Conservation (phyloP, 1,140 invertebrate species). For the Pseudoatta argentina region DNA sequence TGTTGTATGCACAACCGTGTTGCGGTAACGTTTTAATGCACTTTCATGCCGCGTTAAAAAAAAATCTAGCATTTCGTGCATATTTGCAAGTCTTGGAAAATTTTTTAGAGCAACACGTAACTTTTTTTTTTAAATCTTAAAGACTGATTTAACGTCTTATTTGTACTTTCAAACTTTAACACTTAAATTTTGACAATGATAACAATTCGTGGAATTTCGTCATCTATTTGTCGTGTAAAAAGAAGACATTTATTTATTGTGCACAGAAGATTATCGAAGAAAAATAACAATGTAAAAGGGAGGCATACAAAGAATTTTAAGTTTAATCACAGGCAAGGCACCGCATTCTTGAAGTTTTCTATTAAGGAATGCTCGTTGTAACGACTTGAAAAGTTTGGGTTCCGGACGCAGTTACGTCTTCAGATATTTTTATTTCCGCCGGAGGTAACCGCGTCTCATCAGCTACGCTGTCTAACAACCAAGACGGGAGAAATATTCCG, state of each 20-base stretch:
- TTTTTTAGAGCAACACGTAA: not conserved
- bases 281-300: constrained; percentile 47
- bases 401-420: constrained; percentile 27
- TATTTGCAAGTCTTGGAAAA: not conserved
- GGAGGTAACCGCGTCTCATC: constrained; percentile 37
- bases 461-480: constrained; percentile 48
- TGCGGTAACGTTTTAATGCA: constrained; percentile 30
- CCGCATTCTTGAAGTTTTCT: constrained; percentile 43
- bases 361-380: constrained; percentile 57
- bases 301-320: constrained; percentile 53
- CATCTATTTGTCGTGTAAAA: not conserved
- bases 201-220: not conserved
- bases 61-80: not conserved
- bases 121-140: constrained; percentile 1
- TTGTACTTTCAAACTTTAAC: not conserved
- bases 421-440: constrained; percentile 50
- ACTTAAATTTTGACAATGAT: constrained; percentile 14
- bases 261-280: constrained; percentile 38
- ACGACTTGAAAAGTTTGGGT: constrained; percentile 50
- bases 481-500: constrained; percentile 22
- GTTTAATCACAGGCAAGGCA: constrained; percentile 45
- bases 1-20: constrained; percentile 13
- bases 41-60: not conserved
- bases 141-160: not conserved
- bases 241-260: constrained; percentile 33